Evolutionary conservation across 2,797 vertebrate genomes (phyloP).

Genomic region (Eulemur rubriventer): DNA sequence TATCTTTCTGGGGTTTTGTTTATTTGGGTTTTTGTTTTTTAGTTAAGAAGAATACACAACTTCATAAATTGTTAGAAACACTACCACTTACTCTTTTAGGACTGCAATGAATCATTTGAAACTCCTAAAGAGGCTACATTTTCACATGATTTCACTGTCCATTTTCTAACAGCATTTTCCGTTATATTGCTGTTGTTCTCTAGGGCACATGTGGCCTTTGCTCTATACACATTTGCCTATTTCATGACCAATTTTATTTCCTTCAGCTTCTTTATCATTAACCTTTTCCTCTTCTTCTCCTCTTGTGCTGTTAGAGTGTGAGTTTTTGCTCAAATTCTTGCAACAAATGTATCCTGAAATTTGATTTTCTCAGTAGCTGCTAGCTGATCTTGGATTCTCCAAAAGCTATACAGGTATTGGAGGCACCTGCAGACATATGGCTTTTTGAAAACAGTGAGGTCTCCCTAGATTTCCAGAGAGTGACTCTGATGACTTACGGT

Average conservation of each 20-base stretch:
- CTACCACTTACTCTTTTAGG: neutral
- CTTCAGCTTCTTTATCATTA: neutral
- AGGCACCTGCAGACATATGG: neutral
- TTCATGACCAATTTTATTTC: neutral
- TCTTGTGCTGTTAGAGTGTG: neutral
- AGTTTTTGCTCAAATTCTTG: neutral
- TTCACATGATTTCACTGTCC: neutral
- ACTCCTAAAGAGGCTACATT: neutral
- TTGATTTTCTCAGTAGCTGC: neutral
- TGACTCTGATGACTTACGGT: neutral
- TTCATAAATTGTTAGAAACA: neutral
- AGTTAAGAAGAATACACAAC: neutral
- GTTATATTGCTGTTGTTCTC: fast-evolving
- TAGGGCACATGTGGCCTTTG: neutral
- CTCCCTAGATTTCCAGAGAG: neutral
- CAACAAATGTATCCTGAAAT: neutral
- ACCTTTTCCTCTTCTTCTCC: neutral
- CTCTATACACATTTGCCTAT: neutral
- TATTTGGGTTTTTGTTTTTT: neutral
- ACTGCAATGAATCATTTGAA: neutral
- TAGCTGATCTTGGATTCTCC: neutral
- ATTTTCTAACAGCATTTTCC: neutral
- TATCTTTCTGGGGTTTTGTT: neutral
- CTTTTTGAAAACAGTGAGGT: neutral
- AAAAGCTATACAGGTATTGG: neutral